A percentile compares a stretch with the other conserved stretches of the same genome.
These are phyloP conservation scores for Acrocyrtus sp. DNA, from an alignment of 2,888 invertebrate species.

Conservation along the genomic window DNA sequence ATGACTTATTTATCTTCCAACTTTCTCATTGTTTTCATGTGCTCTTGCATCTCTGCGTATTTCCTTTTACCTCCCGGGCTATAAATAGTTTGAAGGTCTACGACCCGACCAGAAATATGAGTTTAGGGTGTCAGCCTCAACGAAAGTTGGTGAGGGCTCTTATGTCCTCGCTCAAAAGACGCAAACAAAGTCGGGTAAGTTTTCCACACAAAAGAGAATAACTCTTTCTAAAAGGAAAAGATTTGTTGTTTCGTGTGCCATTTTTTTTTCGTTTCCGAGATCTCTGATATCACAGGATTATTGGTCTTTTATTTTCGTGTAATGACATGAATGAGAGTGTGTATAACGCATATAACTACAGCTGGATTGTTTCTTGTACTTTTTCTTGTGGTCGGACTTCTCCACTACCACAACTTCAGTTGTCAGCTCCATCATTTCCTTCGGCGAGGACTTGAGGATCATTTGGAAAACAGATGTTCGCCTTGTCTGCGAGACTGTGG, in stretches of 20 bases:
- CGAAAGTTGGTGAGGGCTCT: conserved; percentile 67
- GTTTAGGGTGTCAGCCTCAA: conserved; percentile 67
- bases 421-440: conserved; percentile 53
- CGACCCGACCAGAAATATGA: conserved; percentile 68
- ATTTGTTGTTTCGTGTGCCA: not conserved
- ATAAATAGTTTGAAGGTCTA: conserved; percentile 62
- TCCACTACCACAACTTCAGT: conserved; percentile 31
- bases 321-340: conserved; percentile 29
- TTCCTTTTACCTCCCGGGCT: not conserved
- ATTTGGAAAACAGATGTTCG: conserved; percentile 57
- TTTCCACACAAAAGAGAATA: not conserved
- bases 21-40: not conserved
- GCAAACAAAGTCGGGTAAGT: conserved; percentile 54
- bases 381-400: not conserved
- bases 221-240: not conserved
- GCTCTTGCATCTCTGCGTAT: not conserved
- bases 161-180: conserved; percentile 29
- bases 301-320: conserved; percentile 27
- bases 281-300: conserved; percentile 28
- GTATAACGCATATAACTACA: conserved; percentile 1
- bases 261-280: not conserved
- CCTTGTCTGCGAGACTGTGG: conserved; percentile 53
- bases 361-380: not conserved
- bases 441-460: conserved; percentile 49
- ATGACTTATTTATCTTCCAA: too few species aligned